Conservation (phyloP, 2,113 vertebrate genomes). For the Brachirus orientalis region DNA sequence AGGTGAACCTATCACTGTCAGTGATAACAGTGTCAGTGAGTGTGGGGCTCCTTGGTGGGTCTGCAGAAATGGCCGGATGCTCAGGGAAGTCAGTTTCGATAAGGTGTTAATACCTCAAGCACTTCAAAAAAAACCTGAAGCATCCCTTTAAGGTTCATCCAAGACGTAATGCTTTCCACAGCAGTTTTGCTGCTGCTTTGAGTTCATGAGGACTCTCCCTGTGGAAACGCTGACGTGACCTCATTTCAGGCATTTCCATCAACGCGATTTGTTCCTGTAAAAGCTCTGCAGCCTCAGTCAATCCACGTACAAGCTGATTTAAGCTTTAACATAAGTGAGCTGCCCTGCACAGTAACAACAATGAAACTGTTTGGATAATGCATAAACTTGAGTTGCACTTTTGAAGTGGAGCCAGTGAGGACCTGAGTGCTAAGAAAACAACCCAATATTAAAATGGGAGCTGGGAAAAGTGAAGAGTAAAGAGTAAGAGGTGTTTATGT, state of each 20-base stretch:
- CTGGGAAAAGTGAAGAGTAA: constrained; percentile 21
- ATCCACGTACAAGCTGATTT: constrained; percentile 17
- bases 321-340: constrained; percentile 33
- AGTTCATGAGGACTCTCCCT: background rate
- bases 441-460: constrained; percentile 28
- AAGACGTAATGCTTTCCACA: constrained; percentile 32
- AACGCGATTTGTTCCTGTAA: constrained; percentile 19
- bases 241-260: constrained; percentile 1
- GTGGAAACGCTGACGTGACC: no score
- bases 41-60: no score
- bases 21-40: no score
- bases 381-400: constrained; percentile 19
- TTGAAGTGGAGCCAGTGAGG: constrained; percentile 40
- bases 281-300: background rate
- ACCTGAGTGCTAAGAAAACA: constrained; percentile 14
- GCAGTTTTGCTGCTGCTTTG: constrained; percentile 18
- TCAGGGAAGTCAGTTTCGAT: no score
- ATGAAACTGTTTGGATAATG: constrained; percentile 44
- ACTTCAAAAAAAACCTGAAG: background rate
- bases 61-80: no score
- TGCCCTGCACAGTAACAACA: constrained; percentile 21
- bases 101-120: no score
- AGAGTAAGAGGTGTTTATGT: no score
- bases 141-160: constrained; percentile 19
- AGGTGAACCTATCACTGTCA: no score